Conservation (phyloP, 2,113 vertebrate species). For the Crotalus viridis region DNA sequence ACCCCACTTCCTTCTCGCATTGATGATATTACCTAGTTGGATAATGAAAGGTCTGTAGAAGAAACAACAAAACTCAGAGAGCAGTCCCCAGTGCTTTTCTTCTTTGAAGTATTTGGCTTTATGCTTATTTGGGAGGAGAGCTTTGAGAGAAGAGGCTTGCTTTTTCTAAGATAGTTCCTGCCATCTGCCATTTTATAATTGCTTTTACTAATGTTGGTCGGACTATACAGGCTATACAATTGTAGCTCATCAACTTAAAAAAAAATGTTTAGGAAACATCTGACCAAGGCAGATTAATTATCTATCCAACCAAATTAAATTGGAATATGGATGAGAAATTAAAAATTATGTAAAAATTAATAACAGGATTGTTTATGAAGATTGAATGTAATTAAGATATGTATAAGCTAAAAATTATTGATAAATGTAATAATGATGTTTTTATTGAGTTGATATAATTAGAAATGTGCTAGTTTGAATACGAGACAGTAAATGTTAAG, state of each 20-base stretch:
- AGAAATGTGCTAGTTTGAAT: too few relatives aligned
- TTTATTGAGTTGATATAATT: too few relatives aligned
- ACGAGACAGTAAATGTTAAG: too few relatives aligned
- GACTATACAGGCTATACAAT: background rate
- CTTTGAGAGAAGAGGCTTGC: background rate
- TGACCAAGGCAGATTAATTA: background rate
- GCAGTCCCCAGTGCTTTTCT: background rate
- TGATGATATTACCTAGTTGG: background rate
- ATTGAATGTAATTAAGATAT: too few relatives aligned
- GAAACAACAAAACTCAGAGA: background rate
- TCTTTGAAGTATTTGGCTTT: background rate
- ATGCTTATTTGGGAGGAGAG: background rate
- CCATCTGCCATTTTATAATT: background rate
- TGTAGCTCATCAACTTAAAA: background rate
- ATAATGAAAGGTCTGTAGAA: background rate
- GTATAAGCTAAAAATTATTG: too few relatives aligned
- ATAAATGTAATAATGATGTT: too few relatives aligned
- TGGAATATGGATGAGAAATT: too few relatives aligned
- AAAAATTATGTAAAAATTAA: too few relatives aligned
- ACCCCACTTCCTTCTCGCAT: background rate
- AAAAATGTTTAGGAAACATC: background rate
- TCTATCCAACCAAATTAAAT: background rate
- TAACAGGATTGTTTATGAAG: too few relatives aligned
- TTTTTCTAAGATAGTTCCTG: background rate
- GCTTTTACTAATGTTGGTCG: background rate